Conservation (phyloP, 2,888 invertebrate species). For the Chalcosyrphus nemorum region DNA sequence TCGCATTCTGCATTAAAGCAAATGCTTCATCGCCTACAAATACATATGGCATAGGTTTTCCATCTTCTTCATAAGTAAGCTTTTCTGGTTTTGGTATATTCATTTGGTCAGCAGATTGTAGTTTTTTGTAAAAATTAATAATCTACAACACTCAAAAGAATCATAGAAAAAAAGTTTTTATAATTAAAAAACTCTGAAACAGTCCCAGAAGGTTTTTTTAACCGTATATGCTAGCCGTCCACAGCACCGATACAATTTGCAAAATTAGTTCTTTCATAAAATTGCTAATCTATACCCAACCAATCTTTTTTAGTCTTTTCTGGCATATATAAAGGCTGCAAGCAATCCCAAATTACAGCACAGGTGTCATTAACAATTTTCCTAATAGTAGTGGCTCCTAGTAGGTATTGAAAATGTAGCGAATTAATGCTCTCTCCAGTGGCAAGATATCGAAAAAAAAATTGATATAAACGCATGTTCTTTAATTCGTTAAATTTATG, state of each 20-base stretch:
- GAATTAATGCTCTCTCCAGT: no score
- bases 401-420: no score
- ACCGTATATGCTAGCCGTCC: background rate
- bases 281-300: background rate
- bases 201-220: background rate
- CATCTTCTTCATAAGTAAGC: background rate
- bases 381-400: no score
- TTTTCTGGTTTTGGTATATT: conserved; percentile 3
- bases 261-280: background rate
- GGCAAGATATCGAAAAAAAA: no score
- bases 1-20: background rate
- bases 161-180: background rate
- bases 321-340: background rate
- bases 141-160: background rate
- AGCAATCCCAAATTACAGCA: no score
- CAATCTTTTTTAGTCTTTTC: background rate
- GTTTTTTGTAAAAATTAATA: no score
- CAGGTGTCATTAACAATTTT: no score
- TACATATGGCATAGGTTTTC: background rate
- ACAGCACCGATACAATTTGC: background rate
- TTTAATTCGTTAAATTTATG: no score
- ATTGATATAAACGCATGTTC: no score
- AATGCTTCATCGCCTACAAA: conserved; percentile 1
- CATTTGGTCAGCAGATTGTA: no score
- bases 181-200: background rate